phyloP scores from a whole-genome alignment of 2,113 vertebrate genomes.

The Bubo bubo region DNA sequence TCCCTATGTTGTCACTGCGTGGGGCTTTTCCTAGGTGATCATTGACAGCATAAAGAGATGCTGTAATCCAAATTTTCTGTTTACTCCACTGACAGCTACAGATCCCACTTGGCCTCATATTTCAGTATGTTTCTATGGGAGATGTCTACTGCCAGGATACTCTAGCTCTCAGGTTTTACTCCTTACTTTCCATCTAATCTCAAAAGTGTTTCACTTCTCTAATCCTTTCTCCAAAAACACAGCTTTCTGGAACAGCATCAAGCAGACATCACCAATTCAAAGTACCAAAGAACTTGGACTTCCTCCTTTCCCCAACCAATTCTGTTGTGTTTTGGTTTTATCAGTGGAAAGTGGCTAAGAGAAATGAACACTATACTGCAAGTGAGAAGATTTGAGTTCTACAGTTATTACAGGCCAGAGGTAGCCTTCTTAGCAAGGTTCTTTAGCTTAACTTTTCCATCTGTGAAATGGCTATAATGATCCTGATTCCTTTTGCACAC shows the following conservation, averaged over 20 bases:
- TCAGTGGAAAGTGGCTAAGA: not conserved
- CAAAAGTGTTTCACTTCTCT: not conserved
- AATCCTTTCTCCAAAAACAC: not conserved
- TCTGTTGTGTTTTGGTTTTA: not conserved
- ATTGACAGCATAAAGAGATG: not conserved
- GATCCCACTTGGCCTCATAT: not conserved
- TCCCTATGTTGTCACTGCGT: not conserved
- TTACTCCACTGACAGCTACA: not conserved
- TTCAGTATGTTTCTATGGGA: not conserved
- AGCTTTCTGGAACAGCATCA: not conserved
- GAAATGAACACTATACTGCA: not conserved
- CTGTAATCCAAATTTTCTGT: not conserved
- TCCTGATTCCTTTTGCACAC: not conserved
- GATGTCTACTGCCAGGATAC: not conserved
- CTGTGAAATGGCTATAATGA: not conserved
- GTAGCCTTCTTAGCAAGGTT: not conserved
- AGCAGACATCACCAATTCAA: not conserved
- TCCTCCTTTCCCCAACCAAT: not conserved
- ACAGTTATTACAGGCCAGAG: not conserved
- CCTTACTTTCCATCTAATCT: not conserved
- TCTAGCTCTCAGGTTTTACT: not conserved
- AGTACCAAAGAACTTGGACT: not conserved
- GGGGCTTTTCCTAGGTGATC: not conserved
- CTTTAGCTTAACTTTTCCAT: not conserved
- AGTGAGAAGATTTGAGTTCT: not conserved